Base-by-base conservation (phyloP, 2,113 vertebrate genomes). In the Sinocyclocheilus anshuiensis region DNA sequence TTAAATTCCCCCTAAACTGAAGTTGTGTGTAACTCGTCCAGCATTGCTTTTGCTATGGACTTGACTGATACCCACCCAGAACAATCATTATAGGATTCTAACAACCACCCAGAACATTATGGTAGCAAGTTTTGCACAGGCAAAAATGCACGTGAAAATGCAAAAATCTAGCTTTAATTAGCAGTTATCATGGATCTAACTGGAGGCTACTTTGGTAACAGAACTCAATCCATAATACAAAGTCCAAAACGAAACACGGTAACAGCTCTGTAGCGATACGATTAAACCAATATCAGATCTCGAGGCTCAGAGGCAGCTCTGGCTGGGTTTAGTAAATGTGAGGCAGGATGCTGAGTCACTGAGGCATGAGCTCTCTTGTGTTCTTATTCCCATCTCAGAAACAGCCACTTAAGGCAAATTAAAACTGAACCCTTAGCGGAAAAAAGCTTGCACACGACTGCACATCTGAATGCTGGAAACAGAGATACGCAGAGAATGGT, bases 401-500 rank as follows among this genome's bases (percentile, higher is more conserved):
- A 80, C 67, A 55, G 33, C 33, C 50, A 77, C 59, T 71, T 71
- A 29, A 39, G 29, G 57, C 63, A 71, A 24, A 42, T 69, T 78
- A 67, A 71, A 71, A 39, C 45, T 42, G 13, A 69, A 33, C 50
- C 59, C 18, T 36, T 77, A n/a, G 50, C 2, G 16, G 26, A 83
- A 85, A 74, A 59, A 67, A 29, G 22, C 22, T 59, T 24, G 12
- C 75, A 84, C 55, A 84, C 29, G 45, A 69, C 65, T 78, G 74
- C 79, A 78, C 75, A 83, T 86, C 63, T 74, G 29, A 84, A 69
- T 12, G 22, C 93, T 92, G 88, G 94, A 86, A 6, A 94, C 79
- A 0, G 96, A 94, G 90, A 96, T 97, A 91, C 6, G 55, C 39
- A 63, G 61, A 45, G 61, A 24, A 77, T 24, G 11, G 33, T 12